Evolutionary conservation across 2,888 invertebrate species (phyloP).

Genomic region (Drosophila eohydei): DNA sequence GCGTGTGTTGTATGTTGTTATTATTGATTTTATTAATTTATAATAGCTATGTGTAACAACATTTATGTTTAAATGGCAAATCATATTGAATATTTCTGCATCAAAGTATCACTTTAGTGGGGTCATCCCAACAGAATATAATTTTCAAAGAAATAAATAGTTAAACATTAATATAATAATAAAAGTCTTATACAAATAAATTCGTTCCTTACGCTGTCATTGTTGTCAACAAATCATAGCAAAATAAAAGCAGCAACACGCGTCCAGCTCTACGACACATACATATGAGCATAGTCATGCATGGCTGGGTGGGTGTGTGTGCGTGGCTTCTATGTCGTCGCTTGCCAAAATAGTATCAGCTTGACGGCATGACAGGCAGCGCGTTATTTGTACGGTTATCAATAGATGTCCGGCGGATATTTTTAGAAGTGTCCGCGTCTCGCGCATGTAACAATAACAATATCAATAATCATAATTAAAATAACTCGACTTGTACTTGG

Average conservation of each 20-base stretch:
- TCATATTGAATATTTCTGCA: too few species aligned
- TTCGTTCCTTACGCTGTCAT: neutral
- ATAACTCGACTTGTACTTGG: slow-evolving; percentile 21
- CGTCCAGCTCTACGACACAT: neutral
- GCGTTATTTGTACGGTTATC: slow-evolving; percentile 45
- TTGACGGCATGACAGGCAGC: slow-evolving; percentile 15
- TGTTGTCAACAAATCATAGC: neutral
- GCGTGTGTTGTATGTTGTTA: neutral
- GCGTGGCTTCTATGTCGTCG: slow-evolving; percentile 24
- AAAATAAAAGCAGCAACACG: neutral
- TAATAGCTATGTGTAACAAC: neutral
- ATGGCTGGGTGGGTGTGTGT: slow-evolving; percentile 10
- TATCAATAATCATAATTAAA: slow-evolving; percentile 27
- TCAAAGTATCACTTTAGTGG: neutral
- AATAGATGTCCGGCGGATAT: slow-evolving; percentile 53
- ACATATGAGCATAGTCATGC: neutral
- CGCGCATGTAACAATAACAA: slow-evolving; percentile 43
- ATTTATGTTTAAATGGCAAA: neutral
- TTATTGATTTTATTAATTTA: neutral
- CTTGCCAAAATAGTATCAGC: slow-evolving; percentile 48
- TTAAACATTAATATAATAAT: neutral
- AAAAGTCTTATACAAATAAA: too few species aligned
- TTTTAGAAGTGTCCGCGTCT: slow-evolving; percentile 48
- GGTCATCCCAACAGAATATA: neutral
- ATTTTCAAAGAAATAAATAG: neutral